Percentiles rank a stretch among this genome's conserved stretches.
phyloP scores from a whole-genome alignment of 2,797 vertebrate genomes.

The Delichon dasypus region DNA sequence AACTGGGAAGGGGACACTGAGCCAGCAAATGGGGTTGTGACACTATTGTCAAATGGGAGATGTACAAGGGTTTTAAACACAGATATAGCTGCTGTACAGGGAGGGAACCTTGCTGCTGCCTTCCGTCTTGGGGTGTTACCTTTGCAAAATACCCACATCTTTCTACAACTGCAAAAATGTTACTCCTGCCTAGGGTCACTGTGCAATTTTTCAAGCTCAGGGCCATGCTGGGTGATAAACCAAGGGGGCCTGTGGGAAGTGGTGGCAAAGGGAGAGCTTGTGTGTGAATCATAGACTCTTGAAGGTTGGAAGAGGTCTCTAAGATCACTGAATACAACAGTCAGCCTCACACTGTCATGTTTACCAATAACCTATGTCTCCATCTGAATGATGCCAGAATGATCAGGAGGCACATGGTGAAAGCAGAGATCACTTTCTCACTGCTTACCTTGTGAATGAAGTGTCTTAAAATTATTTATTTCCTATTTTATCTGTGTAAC shows the following conservation, averaged over 20 bases:
- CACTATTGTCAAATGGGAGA: background rate
- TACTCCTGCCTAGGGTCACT: background rate
- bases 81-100: background rate
- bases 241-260: background rate
- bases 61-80: background rate
- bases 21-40: background rate
- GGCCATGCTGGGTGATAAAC: background rate
- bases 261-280: background rate
- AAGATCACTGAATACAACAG: background rate
- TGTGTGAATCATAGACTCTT: background rate
- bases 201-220: background rate
- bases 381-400: background rate
- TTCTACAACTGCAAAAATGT: background rate
- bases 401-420: background rate
- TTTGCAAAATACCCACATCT: rapidly evolving
- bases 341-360: background rate
- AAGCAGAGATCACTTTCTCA: background rate
- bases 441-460: background rate
- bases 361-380: background rate
- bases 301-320: background rate
- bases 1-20: background rate
- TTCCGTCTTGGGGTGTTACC: background rate
- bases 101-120: background rate
- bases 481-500: background rate
- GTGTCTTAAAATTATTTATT: background rate